Base-by-base conservation (phyloP, 2,888 invertebrate genomes). In the Drosophila setosimentum region DNA sequence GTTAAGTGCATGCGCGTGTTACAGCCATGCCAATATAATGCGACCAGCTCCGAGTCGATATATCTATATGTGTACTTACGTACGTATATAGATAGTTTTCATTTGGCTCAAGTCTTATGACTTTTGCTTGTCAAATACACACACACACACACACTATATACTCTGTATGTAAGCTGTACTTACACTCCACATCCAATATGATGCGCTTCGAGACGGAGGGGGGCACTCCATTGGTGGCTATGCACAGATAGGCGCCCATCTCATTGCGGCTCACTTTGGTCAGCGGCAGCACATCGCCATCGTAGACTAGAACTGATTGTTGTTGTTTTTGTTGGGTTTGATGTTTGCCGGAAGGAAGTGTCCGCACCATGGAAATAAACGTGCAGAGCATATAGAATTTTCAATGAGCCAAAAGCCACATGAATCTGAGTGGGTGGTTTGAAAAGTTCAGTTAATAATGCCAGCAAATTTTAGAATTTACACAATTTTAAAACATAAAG, bases 171-270 rank as follows among this genome's bases (percentile, higher is more conserved):
- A 37, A 7, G 30, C 50, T 18, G 29, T 74, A 92, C 93, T 93
- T 90, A 97, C 97, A 97, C 94, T 97, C 97, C 77, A 97, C 97
- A 92, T 97, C 97, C 68, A 97, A 96, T 91, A 97, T 97, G 94
- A 98, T 97, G 92, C 97, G 95, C 94, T 98, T 98, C 93, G 97
- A 97, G 92, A 98, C 97, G 42, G 97, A 97, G 59, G 98, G 98
- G 42, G 98, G 98, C 30, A 98, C 96, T 50, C 97, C 97, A 92
- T 98, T 98, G 90, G 97, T 93, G 80, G 93, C 93, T 77, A 93
- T 93, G 86, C 93, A 93, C 62, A 93, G 88, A 91, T 93, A 93
- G 63, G 93, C 93, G 69, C 93, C 93, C 93, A 93, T 93, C 84
- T 98, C 97, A 68, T 96, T 96, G 91, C 98, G 95, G 91, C 97